Percentiles rank a stretch among this genome's conserved stretches.
phyloP scores from a whole-genome alignment of 1,140 invertebrate genomes.

The Chlorops oryzae region DNA sequence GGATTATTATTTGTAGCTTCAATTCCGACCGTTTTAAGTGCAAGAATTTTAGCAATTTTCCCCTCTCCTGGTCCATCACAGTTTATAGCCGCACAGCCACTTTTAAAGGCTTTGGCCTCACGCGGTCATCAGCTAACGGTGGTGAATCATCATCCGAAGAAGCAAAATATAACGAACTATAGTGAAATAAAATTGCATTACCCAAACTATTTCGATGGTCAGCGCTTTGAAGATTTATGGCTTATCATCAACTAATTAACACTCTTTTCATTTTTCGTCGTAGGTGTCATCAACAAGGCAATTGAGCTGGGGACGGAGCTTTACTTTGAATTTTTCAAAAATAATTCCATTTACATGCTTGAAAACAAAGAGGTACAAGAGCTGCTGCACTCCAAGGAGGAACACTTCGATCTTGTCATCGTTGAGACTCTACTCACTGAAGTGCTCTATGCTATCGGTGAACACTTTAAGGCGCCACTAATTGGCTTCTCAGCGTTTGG shows the following conservation, averaged over 20 bases:
- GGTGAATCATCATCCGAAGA: slow-evolving; percentile 47
- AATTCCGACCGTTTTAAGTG: no score
- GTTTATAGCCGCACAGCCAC: slow-evolving; percentile 33
- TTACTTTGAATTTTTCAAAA: slow-evolving; percentile 16
- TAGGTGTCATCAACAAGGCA: no score
- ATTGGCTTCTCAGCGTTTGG: slow-evolving; percentile 42
- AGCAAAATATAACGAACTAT: slow-evolving; percentile 35
- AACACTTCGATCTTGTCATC: slow-evolving; percentile 24
- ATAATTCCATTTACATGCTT: slow-evolving; percentile 16
- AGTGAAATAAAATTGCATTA: slow-evolving; percentile 27
- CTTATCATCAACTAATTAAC: slow-evolving; percentile 1
- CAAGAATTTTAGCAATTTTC: slow-evolving; percentile 36
- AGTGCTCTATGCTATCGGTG: slow-evolving; percentile 30
- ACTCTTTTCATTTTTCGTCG: background rate
- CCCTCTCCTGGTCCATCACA: slow-evolving; percentile 39
- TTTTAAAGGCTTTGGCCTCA: slow-evolving; percentile 45
- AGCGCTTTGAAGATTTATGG: background rate
- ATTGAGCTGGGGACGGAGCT: slow-evolving; percentile 2
- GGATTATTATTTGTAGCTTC: no score
- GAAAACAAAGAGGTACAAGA: slow-evolving; percentile 12
- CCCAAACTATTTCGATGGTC: slow-evolving; percentile 25
- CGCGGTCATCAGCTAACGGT: slow-evolving; percentile 50
- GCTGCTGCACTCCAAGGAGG: slow-evolving; percentile 13
- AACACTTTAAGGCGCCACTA: slow-evolving; percentile 38
- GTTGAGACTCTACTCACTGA: slow-evolving; percentile 25